Evolutionary conservation across 2,113 vertebrate species (phyloP), one percentile per base, ranked within the genome.

Genomic region (Caranx ignobilis): DNA sequence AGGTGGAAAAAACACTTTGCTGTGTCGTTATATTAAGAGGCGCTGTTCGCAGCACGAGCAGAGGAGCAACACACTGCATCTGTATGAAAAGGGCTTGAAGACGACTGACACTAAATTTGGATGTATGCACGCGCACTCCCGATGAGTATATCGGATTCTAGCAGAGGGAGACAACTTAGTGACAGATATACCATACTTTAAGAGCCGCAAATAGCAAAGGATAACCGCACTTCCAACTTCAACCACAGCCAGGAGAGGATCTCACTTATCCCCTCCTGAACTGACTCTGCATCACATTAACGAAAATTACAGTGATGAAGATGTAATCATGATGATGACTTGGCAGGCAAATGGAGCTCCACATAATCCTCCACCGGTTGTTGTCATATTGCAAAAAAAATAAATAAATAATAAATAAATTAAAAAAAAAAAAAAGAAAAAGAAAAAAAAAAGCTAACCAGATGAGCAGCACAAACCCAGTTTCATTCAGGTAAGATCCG

Each of bases 1-100:
- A 91, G 91, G 89, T 93, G 91, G 78, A 69, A 77, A 84, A 69
- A 77, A 82, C 83, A 85, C 78, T 82, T 76, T 21, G 10, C 0
- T 11, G 66, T 26, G 60, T 37, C 65, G 56, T 26, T 64, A 15
- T 2, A 57, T 35, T 8, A 57, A 62, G 78, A 82, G 71, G 69
- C 32, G 82, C 88, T 74, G 60, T 86, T 74, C 75, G 69, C 74
- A 86, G 82, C 31, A n/a, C 31, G 75, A 75, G 71, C 74, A 26
- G 1, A 16, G 72, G 50, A 56, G 65, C 45, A 66, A 66, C 10
- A 16, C 55, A 39, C 54, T 67, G 61, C 83, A 85, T 88, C 84
- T 83, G 86, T 26, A 64, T 55, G 21, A 16, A 69, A 55, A 13
- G 35, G 26, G 26, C 26, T 26, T 16, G 80, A 57, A 59, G 48